Conservation (phyloP, 2,888 invertebrate species). For the Leucozona laternaria region DNA sequence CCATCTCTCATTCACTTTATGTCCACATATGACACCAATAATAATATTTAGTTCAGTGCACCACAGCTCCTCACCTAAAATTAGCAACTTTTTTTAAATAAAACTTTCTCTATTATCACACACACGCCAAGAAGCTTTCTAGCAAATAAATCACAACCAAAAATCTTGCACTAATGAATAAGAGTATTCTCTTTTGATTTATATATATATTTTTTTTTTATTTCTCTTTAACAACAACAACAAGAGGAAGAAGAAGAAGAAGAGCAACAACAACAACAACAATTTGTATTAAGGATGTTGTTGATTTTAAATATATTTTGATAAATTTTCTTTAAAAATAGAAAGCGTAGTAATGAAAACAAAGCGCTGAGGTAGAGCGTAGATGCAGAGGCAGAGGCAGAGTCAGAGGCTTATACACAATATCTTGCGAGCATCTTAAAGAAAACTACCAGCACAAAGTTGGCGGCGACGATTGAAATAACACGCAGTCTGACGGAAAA, state of each 20-base stretch:
- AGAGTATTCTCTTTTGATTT: background rate
- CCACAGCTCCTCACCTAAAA: conserved; percentile 11
- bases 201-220: background rate
- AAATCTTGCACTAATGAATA: conserved; percentile 1
- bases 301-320: conserved; percentile 51
- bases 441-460: conserved; percentile 14
- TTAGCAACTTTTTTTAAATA: conserved; percentile 23
- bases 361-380: conserved; percentile 50
- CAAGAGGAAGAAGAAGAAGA: too few relatives aligned
- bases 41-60: background rate
- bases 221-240: background rate
- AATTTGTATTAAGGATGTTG: conserved; percentile 7
- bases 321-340: conserved; percentile 69
- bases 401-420: conserved; percentile 39
- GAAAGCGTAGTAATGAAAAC: conserved; percentile 48
- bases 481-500: conserved; percentile 70
- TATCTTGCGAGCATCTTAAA: conserved; percentile 30
- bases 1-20: background rate
- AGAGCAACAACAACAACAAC: background rate
- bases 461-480: conserved; percentile 47
- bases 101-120: conserved; percentile 12
- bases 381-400: too few relatives aligned
- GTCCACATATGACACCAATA: background rate
- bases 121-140: conserved; percentile 21
- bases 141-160: conserved; percentile 42